Evolutionary conservation across 2,113 vertebrate species (phyloP).

Genomic region (Propithecus coquereli): DNA sequence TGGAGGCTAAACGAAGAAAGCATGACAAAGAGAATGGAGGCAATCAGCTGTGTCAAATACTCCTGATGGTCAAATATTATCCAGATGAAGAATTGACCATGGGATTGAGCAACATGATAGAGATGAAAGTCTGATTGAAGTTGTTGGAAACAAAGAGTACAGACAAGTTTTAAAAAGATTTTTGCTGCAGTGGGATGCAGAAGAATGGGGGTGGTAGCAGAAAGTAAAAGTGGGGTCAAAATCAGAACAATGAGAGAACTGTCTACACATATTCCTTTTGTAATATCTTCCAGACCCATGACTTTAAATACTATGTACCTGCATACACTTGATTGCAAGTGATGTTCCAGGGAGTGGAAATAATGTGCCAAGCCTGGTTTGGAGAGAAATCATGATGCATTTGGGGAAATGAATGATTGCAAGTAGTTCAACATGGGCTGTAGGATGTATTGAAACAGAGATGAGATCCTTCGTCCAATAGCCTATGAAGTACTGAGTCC

Average conservation of each 20-base stretch:
- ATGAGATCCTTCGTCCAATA: not conserved
- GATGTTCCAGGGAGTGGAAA: not conserved
- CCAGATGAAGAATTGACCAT: not conserved
- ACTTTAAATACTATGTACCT: not conserved
- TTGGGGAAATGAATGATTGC: not conserved
- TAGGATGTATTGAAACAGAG: not conserved
- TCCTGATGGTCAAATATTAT: not conserved
- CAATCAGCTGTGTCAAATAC: not conserved
- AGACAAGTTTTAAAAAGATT: not conserved
- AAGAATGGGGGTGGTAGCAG: not conserved
- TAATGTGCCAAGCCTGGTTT: not conserved
- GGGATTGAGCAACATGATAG: not conserved
- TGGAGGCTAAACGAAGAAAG: not conserved
- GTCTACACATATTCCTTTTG: not conserved
- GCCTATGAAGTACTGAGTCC: not conserved
- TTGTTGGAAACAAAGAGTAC: not conserved
- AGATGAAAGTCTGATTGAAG: not conserved
- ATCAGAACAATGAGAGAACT: not conserved
- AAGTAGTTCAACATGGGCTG: not conserved
- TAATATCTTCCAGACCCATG: not conserved
- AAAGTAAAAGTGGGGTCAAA: not conserved
- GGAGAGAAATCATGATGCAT: not conserved
- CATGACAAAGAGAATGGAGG: not conserved
- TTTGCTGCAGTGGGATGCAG: not conserved
- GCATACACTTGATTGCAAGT: not conserved